These are phyloP conservation scores for Brenthis ino DNA, from an alignment of 2,888 invertebrate genomes.

Conservation along the genomic window DNA sequence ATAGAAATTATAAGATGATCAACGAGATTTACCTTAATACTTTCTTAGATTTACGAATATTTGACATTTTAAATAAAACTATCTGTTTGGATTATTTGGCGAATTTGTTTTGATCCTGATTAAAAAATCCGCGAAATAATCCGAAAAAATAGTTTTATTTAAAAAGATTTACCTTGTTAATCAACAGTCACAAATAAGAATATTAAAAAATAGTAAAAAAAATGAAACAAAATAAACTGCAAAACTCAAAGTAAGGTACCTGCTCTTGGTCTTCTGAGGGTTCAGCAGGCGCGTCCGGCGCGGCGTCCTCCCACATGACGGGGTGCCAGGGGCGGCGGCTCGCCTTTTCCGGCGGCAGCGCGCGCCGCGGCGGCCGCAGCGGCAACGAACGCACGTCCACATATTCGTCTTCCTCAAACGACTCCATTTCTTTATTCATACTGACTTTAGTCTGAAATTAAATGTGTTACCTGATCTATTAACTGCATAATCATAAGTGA, in stretches of 20 bases:
- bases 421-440: slow-evolving; percentile 40
- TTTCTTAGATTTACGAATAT: too few relatives aligned
- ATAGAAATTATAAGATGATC: too few relatives aligned
- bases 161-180: too few relatives aligned
- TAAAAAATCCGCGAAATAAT: too few relatives aligned
- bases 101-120: too few relatives aligned
- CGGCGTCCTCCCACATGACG: slow-evolving; percentile 83
- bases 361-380: slow-evolving; percentile 74
- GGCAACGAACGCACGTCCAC: slow-evolving; percentile 71
- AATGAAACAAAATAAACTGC: too few relatives aligned
- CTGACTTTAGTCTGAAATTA: neutral
- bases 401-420: slow-evolving; percentile 62
- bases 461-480: neutral
- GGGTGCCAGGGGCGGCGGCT: slow-evolving; percentile 84
- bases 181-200: too few relatives aligned
- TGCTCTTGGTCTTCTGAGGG: slow-evolving; percentile 42
- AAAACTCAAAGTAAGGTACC: slow-evolving; percentile 27
- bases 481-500: neutral
- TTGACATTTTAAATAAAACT: too few relatives aligned
- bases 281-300: slow-evolving; percentile 55
- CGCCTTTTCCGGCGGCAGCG: slow-evolving; percentile 74
- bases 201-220: too few relatives aligned
- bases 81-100: too few relatives aligned
- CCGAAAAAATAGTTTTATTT: too few relatives aligned
- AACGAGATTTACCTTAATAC: too few relatives aligned